phyloP scores from a whole-genome alignment of 2,888 invertebrate species.

The Sminthurides aquaticus region DNA sequence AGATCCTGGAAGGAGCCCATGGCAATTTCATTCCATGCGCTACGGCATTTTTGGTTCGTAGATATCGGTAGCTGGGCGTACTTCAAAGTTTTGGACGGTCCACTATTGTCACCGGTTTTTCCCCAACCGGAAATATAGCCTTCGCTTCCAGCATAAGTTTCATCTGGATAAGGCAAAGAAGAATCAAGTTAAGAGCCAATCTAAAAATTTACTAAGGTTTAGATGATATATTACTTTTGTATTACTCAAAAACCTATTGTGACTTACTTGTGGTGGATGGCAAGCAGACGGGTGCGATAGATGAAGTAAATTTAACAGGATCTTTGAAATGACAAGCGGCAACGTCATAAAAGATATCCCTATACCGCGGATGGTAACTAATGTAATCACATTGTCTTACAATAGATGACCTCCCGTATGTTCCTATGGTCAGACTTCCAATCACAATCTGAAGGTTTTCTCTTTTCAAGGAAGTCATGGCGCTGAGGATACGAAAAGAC shows the following conservation, averaged over 20 bases:
- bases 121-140: conserved; percentile 18
- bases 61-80: conserved; percentile 11
- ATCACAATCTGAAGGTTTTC: background rate
- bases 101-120: conserved; percentile 9
- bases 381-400: background rate
- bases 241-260: no score
- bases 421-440: background rate
- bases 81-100: background rate
- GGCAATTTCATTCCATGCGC: conserved; percentile 14
- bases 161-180: conserved; percentile 4
- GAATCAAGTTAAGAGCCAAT: background rate
- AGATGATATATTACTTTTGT: no score
- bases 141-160: conserved; percentile 6
- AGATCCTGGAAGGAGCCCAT: background rate
- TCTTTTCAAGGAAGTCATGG: background rate
- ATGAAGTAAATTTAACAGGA: background rate
- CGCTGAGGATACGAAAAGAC: background rate
- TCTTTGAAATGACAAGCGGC: conserved; percentile 9
- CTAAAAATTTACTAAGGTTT: background rate
- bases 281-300: conserved; percentile 12
- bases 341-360: conserved; percentile 17
- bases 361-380: conserved; percentile 10
- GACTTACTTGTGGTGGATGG: conserved; percentile 10
- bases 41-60: background rate
- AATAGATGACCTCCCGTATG: background rate